phyloP scores from a whole-genome alignment of 2,113 vertebrate genomes.

The Okapia johnstoni region DNA sequence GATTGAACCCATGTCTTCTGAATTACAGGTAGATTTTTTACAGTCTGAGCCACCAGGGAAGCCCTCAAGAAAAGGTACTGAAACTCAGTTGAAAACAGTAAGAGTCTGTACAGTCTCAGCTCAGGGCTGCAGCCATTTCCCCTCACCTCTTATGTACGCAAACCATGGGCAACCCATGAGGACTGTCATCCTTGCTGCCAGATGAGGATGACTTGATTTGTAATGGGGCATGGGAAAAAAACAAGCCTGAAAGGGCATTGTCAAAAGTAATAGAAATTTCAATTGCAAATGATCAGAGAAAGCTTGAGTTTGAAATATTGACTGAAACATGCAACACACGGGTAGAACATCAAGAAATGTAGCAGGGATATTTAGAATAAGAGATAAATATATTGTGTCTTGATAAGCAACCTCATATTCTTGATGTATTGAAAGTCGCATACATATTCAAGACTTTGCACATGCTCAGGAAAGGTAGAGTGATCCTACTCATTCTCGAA shows the following conservation, averaged over 20 bases:
- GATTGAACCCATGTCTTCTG: no score
- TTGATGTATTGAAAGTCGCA: neutral
- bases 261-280: neutral
- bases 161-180: neutral
- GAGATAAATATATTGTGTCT: neutral
- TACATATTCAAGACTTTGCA: neutral
- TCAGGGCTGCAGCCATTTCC: neutral
- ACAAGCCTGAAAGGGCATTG: neutral
- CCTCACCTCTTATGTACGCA: neutral
- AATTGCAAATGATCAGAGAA: neutral
- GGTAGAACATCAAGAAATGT: neutral
- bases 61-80: neutral
- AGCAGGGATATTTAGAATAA: neutral
- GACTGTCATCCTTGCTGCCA: neutral
- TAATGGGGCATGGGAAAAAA: neutral
- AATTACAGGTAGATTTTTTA: no score
- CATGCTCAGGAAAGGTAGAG: neutral
- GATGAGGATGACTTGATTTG: neutral
- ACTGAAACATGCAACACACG: neutral
- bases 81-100: neutral
- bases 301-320: neutral
- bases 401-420: neutral
- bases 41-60: no score
- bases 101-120: neutral
- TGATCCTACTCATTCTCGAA: neutral